Percentiles rank a stretch among this genome's conserved stretches.
phyloP scores from a whole-genome alignment of 2,888 invertebrate genomes.

The Eupithecia subumbrata region DNA sequence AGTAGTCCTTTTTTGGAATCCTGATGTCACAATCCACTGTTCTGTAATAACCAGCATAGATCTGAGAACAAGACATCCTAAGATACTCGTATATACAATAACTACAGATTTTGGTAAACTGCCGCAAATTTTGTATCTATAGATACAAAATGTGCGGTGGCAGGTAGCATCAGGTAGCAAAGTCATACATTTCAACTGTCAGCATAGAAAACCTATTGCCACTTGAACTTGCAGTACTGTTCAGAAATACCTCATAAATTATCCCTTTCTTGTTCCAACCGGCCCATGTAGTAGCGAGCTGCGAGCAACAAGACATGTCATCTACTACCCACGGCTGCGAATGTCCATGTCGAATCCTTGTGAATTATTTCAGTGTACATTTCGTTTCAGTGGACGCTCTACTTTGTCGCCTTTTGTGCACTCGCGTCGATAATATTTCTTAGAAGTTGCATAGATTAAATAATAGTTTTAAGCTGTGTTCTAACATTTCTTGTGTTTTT shows the following conservation, averaged over 20 bases:
- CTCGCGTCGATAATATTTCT: conserved; percentile 66
- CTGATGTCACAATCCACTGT: neutral
- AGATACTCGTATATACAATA: neutral
- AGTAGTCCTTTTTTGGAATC: neutral
- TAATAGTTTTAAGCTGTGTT: conserved; percentile 11
- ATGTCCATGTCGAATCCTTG: conserved; percentile 73
- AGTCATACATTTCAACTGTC: conserved; percentile 2
- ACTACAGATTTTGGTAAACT: neutral
- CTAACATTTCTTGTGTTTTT: neutral
- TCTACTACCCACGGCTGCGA: conserved; percentile 67
- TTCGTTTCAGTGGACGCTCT: conserved; percentile 67
- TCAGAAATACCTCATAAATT: conserved; percentile 14
- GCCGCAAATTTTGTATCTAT: neutral
- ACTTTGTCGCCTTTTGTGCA: conserved; percentile 66
- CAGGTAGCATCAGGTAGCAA: conserved; percentile 3
- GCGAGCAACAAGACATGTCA: conserved; percentile 57
- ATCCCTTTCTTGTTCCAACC: conserved; percentile 23
- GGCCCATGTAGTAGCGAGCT: conserved; percentile 42
- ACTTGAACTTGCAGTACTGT: conserved; percentile 12
- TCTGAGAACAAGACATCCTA: neutral
- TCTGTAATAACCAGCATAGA: neutral
- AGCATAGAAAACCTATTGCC: conserved; percentile 11
- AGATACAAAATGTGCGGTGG: neutral
- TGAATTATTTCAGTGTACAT: conserved; percentile 73
- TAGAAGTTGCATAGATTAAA: conserved; percentile 44